Conservation (phyloP, 2,888 invertebrate genomes). For the Deroplatys truncata region DNA sequence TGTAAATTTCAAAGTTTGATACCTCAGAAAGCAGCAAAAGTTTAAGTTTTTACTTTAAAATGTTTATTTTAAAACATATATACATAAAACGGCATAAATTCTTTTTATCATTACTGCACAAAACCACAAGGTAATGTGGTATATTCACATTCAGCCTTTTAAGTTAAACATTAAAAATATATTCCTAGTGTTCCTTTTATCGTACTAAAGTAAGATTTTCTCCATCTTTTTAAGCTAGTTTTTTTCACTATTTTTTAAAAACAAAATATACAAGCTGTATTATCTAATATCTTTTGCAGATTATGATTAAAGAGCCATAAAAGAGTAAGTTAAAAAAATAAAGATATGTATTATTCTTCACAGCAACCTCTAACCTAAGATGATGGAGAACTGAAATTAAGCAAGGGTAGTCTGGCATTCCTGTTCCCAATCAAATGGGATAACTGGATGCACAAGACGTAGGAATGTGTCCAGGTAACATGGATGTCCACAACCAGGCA, state of each 20-base stretch:
- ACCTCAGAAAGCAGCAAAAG: neutral
- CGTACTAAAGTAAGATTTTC: neutral
- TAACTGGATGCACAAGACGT: slow-evolving; percentile 50
- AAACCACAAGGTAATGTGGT: neutral
- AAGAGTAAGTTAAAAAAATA: neutral
- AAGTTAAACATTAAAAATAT: neutral
- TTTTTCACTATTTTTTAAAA: neutral
- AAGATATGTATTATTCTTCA: neutral
- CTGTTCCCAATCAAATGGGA: slow-evolving; percentile 63
- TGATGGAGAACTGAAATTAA: neutral
- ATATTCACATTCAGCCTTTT: neutral
- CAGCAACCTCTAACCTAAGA: neutral
- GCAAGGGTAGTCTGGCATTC: slow-evolving; percentile 49
- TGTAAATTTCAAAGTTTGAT: too few relatives aligned
- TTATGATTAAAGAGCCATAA: neutral
- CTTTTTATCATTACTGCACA: neutral
- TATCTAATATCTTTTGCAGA: neutral
- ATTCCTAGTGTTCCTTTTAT: neutral
- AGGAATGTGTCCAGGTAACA: slow-evolving; percentile 58
- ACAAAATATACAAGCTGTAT: neutral
- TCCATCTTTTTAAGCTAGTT: neutral
- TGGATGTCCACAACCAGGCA: slow-evolving; percentile 60
- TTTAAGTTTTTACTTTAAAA: neutral
- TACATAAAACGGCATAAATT: neutral
- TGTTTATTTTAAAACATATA: neutral